Evolutionary conservation across 2,797 vertebrate genomes (phyloP).

Genomic region (Gadopsis bispinosus): DNA sequence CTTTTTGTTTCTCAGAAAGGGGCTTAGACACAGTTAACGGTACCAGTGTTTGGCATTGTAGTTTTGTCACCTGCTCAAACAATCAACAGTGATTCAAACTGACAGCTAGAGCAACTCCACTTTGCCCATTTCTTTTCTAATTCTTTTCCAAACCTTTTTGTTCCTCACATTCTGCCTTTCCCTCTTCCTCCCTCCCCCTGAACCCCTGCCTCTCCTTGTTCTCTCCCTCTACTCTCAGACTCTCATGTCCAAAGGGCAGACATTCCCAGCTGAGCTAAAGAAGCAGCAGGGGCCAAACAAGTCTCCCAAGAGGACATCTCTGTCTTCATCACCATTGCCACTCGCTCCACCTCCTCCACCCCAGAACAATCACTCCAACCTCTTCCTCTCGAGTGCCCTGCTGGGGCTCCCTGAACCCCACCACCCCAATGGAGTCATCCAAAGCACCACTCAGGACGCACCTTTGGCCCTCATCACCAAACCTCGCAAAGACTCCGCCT

Average conservation of each 20-base stretch:
- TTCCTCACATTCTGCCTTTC: conserved; percentile 58
- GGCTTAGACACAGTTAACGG: conserved; percentile 76
- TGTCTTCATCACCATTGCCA: conserved; percentile 83
- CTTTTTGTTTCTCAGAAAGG: conserved; percentile 72
- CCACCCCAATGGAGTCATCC: conserved; percentile 96
- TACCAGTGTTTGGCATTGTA: conserved; percentile 79
- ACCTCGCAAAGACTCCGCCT: conserved; percentile 86
- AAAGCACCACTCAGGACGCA: conserved; percentile 96
- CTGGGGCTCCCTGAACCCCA: conserved; percentile 90
- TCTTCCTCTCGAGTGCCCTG: conserved; percentile 96
- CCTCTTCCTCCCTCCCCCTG: conserved; percentile 47
- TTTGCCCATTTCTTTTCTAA: conserved; percentile 74
- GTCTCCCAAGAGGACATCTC: conserved; percentile 91
- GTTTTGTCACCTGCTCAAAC: conserved; percentile 82
- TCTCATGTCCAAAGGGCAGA: conserved; percentile 91
- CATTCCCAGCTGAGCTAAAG: conserved; percentile 90
- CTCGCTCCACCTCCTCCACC: conserved; percentile 88
- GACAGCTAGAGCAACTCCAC: conserved; percentile 85
- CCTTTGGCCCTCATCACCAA: conserved; percentile 97
- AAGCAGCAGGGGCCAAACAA: conserved; percentile 92
- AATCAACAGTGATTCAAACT: conserved; percentile 81
- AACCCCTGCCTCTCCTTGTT: conserved; percentile 60
- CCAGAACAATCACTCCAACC: conserved; percentile 89
- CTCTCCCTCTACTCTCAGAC: conserved; percentile 76
- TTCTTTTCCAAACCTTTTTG: conserved; percentile 72